Evolutionary conservation across 2,888 invertebrate species (phyloP).

Genomic region (Dyspetes luteomarginatus): DNA sequence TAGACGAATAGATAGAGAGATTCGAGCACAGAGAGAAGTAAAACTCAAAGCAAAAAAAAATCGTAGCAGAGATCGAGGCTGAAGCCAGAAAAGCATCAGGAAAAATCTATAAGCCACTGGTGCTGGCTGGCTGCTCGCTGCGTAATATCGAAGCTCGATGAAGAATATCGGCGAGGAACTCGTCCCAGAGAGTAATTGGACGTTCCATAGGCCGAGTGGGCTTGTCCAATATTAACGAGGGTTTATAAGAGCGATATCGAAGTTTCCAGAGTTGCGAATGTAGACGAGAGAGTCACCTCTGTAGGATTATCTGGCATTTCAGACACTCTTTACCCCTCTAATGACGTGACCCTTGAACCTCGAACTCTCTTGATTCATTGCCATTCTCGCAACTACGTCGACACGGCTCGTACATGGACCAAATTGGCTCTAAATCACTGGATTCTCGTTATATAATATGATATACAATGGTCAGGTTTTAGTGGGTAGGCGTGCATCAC

Average conservation of each 20-base stretch:
- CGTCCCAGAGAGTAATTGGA: conserved; percentile 57
- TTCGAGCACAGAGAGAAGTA: background rate
- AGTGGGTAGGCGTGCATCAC: too few species aligned
- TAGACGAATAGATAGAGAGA: background rate
- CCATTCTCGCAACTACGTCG: conserved; percentile 3
- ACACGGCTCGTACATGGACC: conserved; percentile 9
- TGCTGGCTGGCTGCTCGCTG: background rate
- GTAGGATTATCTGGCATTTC: background rate
- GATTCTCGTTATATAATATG: background rate
- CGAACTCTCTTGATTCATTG: conserved; percentile 24
- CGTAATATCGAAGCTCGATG: conserved; percentile 36
- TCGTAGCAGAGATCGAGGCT: background rate
- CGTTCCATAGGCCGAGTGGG: conserved; percentile 59
- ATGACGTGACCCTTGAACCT: background rate
- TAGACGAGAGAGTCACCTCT: background rate
- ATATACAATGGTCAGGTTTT: background rate
- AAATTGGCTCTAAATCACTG: conserved; percentile 33
- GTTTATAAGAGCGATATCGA: conserved; percentile 23
- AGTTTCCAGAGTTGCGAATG: conserved; percentile 16
- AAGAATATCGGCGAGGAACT: conserved; percentile 51
- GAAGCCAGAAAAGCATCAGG: background rate
- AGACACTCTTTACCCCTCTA: background rate
- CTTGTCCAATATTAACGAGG: conserved; percentile 48
- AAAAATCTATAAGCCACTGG: background rate
- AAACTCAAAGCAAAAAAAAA: background rate